Conservation (phyloP, 2,888 invertebrate genomes). For the Phlogophora meticulosa region DNA sequence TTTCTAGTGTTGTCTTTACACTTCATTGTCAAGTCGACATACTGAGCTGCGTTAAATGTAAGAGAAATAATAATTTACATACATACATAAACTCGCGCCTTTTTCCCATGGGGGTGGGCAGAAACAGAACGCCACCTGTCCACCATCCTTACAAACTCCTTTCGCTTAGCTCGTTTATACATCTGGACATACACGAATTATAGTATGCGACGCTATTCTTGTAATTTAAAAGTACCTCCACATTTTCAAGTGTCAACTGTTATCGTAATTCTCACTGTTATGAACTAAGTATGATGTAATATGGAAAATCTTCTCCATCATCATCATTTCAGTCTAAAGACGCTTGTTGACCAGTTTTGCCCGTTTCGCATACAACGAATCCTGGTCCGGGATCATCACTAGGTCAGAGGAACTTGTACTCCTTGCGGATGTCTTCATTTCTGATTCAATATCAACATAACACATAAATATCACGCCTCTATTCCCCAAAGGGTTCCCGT, state of each 20-base stretch:
- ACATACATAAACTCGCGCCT: no score
- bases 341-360: neutral
- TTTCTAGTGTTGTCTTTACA: slow-evolving; percentile 6
- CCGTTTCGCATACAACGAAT: neutral
- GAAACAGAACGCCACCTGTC: no score
- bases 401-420: neutral
- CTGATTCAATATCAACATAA: neutral
- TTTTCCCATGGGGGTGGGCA: no score
- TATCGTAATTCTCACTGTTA: no score
- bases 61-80: slow-evolving; percentile 14
- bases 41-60: slow-evolving; percentile 25
- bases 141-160: no score
- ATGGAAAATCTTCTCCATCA: neutral
- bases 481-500: no score
- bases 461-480: no score
- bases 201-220: no score
- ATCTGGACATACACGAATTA: no score
- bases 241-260: neutral
- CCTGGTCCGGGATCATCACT: neutral
- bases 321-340: no score
- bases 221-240: neutral
- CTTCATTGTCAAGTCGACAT: slow-evolving; percentile 11
- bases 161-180: no score
- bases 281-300: neutral
- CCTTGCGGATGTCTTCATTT: neutral